phyloP scores from a whole-genome alignment of 2,888 invertebrate genomes.

The Morpho achilles region DNA sequence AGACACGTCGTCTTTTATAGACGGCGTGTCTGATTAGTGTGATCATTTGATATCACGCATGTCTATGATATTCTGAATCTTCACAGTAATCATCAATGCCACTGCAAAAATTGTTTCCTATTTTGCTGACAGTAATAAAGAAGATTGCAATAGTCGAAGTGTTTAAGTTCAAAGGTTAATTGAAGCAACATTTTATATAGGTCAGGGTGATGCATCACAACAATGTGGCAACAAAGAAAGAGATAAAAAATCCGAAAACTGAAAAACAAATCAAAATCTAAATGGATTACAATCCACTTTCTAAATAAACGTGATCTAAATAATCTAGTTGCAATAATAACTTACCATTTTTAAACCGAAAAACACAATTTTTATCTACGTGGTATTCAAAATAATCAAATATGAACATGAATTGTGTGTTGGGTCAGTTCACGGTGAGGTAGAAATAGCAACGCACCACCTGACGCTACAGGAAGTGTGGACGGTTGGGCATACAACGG shows the following conservation, averaged over 20 bases:
- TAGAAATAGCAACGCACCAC: slow-evolving; percentile 66
- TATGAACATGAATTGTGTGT: slow-evolving; percentile 65
- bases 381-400: slow-evolving; percentile 50
- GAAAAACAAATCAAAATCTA: slow-evolving; percentile 30
- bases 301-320: no score
- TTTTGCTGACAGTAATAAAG: neutral
- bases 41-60: neutral
- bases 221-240: slow-evolving; percentile 6
- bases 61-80: slow-evolving; percentile 1
- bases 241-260: slow-evolving; percentile 9
- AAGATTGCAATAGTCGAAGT: neutral
- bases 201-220: slow-evolving; percentile 3
- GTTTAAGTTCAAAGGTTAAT: slow-evolving; percentile 1
- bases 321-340: no score
- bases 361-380: slow-evolving; percentile 1
- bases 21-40: no score
- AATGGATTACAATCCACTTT: slow-evolving; percentile 43
- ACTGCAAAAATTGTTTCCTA: neutral
- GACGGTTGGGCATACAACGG: slow-evolving; percentile 43
- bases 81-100: neutral
- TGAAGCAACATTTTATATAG: slow-evolving; percentile 9
- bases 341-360: neutral
- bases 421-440: slow-evolving; percentile 59
- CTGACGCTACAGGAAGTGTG: slow-evolving; percentile 68
- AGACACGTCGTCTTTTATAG: slow-evolving; percentile 7